Percentiles rank a stretch among this genome's conserved stretches.
These are phyloP conservation scores for Marmota monax DNA, from an alignment of 2,113 vertebrate species.

Conservation along the genomic window DNA sequence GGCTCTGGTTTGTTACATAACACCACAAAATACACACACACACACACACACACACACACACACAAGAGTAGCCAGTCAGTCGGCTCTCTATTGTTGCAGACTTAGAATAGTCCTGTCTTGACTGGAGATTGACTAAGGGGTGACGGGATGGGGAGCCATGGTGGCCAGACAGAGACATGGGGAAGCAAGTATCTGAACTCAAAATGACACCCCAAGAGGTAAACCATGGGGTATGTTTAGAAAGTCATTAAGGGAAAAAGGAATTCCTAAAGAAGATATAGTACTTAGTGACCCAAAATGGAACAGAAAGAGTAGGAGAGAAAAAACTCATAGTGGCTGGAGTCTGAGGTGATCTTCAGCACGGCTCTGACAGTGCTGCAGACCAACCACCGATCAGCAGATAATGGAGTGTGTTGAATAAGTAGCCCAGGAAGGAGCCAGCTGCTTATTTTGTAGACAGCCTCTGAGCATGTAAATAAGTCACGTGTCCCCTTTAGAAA, in stretches of 20 bases:
- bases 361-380: background rate
- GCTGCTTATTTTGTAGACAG: background rate
- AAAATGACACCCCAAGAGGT: background rate
- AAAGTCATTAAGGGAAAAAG: background rate
- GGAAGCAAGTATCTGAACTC: background rate
- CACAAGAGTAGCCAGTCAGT: background rate
- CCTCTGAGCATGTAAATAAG: background rate
- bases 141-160: rapidly evolving
- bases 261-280: rapidly evolving
- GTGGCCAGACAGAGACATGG: background rate
- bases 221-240: background rate
- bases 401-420: background rate
- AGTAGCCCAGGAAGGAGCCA: background rate
- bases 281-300: background rate
- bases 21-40: background rate
- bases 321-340: background rate
- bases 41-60: no score
- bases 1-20: background rate
- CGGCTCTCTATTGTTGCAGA: background rate
- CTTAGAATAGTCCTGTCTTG: background rate
- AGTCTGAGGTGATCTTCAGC: background rate
- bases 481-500: background rate
- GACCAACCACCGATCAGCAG: background rate
- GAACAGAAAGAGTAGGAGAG: background rate
- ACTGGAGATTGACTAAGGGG: background rate